Percentiles rank a stretch among this genome's conserved stretches.
These are phyloP conservation scores for Prosapia bicincta DNA, from an alignment of 2,888 invertebrate species.

Conservation along the genomic window DNA sequence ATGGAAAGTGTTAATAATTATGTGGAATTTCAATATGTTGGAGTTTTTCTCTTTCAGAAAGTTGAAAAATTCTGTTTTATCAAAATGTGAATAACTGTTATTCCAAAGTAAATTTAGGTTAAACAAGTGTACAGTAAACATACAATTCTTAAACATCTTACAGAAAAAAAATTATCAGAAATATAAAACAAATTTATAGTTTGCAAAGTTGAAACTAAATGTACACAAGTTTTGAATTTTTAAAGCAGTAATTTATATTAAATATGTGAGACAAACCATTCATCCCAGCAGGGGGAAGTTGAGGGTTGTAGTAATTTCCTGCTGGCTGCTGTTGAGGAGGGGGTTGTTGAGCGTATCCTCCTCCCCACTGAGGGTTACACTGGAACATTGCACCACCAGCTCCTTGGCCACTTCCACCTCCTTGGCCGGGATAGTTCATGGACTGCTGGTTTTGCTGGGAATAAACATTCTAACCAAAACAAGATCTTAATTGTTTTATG, in stretches of 20 bases:
- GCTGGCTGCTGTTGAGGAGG: constrained; percentile 49
- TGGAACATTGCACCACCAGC: constrained; percentile 32
- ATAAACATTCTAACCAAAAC: constrained; percentile 15
- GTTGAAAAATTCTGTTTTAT: too few species aligned
- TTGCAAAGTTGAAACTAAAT: too few species aligned
- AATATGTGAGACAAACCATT: not conserved
- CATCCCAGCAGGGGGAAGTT: constrained; percentile 39
- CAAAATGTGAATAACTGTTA: too few species aligned
- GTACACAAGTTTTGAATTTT: too few species aligned
- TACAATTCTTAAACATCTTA: too few species aligned
- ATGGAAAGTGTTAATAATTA: too few species aligned
- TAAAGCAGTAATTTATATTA: not conserved
- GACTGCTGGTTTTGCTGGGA: not conserved
- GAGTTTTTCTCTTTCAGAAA: too few species aligned
- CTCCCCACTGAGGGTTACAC: constrained; percentile 37
- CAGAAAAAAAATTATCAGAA: too few species aligned
- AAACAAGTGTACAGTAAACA: too few species aligned
- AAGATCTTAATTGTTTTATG: not conserved
- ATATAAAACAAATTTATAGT: too few species aligned
- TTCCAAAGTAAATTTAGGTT: too few species aligned
- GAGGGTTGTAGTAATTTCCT: constrained; percentile 44
- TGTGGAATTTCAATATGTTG: too few species aligned
- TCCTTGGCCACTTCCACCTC: not conserved
- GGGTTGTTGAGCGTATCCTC: constrained; percentile 25
- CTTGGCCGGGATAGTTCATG: constrained; percentile 13